Evolutionary conservation across 1,140 invertebrate genomes (phyloP).

Genomic region (Babylonia areolata): DNA sequence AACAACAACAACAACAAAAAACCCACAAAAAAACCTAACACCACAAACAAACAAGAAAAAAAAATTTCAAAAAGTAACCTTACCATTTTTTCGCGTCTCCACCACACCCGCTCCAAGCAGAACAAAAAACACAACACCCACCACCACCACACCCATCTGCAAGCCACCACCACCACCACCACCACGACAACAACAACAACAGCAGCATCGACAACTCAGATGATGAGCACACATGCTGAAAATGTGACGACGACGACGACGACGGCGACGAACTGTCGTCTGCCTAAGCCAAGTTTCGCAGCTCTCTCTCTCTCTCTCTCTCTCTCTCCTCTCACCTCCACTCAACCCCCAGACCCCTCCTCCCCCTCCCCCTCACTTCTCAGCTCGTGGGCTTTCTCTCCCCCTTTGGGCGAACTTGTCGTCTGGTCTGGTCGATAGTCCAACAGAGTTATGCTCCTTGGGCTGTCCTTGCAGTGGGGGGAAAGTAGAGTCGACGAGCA

Average conservation of each 20-base stretch:
- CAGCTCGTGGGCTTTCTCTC: background rate
- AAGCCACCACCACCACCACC: background rate
- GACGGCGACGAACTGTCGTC: background rate
- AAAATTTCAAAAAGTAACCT: too few relatives aligned
- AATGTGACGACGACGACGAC: too few relatives aligned
- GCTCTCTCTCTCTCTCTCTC: background rate
- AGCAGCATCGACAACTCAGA: too few relatives aligned
- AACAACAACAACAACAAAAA: too few relatives aligned
- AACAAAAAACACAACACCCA: too few relatives aligned
- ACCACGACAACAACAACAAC: background rate
- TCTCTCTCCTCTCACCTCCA: background rate
- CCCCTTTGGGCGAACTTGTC: background rate
- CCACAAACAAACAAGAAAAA: too few relatives aligned
- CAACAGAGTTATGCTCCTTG: slow-evolving; percentile 31
- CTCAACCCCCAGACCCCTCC: too few relatives aligned
- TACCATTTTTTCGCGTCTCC: background rate
- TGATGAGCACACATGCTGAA: background rate
- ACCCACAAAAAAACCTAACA: too few relatives aligned
- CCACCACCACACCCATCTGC: background rate
- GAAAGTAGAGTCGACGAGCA: background rate
- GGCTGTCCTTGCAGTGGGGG: background rate
- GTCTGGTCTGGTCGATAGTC: slow-evolving; percentile 22
- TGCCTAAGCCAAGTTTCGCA: background rate
- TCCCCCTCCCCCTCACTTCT: too few relatives aligned
- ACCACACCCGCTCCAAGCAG: too few relatives aligned